phyloP scores from a whole-genome alignment of 2,797 vertebrate species.

The Dendrocincla tyrannina region DNA sequence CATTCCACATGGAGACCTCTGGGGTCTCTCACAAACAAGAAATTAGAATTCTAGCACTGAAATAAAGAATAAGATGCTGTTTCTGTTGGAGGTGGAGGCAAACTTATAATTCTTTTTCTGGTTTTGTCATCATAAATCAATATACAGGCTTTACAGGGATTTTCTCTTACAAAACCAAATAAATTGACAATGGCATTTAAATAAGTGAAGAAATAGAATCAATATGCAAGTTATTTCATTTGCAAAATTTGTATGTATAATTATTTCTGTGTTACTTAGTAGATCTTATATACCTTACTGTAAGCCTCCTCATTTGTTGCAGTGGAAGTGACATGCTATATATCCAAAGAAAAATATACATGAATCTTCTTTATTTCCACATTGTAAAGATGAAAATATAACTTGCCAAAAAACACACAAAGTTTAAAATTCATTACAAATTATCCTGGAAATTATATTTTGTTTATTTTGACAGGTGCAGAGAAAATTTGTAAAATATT shows the following conservation, averaged over 20 bases:
- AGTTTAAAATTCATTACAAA: conserved; percentile 48
- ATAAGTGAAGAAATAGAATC: neutral
- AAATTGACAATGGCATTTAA: neutral
- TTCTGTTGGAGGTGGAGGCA: neutral
- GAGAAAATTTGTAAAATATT: conserved; percentile 40
- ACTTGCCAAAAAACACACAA: neutral
- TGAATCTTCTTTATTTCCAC: conserved; percentile 16
- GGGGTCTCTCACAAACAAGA: neutral
- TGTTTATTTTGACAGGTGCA: conserved; percentile 49
- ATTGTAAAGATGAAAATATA: neutral
- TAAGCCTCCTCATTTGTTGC: neutral
- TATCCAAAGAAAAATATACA: neutral
- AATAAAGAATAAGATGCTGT: neutral
- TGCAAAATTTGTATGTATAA: neutral
- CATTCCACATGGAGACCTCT: neutral
- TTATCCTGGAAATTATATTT: conserved; percentile 49
- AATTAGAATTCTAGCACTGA: neutral
- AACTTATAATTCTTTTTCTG: neutral
- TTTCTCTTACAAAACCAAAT: neutral
- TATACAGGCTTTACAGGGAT: neutral
- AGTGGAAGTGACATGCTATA: neutral
- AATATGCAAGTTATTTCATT: neutral
- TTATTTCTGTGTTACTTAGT: neutral
- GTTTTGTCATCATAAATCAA: neutral
- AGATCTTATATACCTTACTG: neutral